Percentiles rank a stretch among this genome's conserved stretches.
phyloP scores from a whole-genome alignment of 2,797 vertebrate species.

The Myotis daubentonii region DNA sequence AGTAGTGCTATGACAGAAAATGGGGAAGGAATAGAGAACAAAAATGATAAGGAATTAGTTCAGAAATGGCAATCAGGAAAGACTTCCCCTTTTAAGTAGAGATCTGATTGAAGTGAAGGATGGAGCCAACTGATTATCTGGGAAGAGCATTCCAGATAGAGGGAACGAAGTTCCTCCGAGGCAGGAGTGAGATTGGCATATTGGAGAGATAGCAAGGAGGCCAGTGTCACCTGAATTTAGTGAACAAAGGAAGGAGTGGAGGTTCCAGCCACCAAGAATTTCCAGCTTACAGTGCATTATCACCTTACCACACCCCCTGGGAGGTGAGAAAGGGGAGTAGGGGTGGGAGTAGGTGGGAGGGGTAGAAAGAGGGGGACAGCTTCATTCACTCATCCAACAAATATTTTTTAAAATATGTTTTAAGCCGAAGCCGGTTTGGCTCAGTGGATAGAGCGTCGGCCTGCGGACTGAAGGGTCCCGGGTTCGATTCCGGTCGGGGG shows the following conservation, averaged over 20 bases:
- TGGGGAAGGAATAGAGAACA: background rate
- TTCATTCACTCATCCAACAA: background rate
- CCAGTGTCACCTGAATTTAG: background rate
- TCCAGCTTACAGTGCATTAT: background rate
- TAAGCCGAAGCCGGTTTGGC: too few species aligned
- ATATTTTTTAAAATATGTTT: background rate
- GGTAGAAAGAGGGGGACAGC: background rate
- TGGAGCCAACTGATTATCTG: background rate
- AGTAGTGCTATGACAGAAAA: background rate
- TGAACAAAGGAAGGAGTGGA: background rate
- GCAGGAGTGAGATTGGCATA: background rate
- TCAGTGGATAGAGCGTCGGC: too few species aligned
- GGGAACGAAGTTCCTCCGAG: background rate
- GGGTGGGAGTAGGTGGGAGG: background rate
- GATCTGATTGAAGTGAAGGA: background rate
- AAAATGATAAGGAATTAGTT: background rate
- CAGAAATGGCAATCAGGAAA: background rate
- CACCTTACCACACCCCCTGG: background rate
- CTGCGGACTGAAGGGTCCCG: too few species aligned
- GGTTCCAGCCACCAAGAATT: background rate
- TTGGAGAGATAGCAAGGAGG: background rate
- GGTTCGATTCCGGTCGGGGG: too few species aligned
- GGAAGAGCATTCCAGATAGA: background rate
- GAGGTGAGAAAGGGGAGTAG: background rate
- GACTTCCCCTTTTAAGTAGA: background rate